These are phyloP conservation scores for Apteryx mantelli DNA, from an alignment of 2,113 vertebrate genomes.

Conservation along the genomic window DNA sequence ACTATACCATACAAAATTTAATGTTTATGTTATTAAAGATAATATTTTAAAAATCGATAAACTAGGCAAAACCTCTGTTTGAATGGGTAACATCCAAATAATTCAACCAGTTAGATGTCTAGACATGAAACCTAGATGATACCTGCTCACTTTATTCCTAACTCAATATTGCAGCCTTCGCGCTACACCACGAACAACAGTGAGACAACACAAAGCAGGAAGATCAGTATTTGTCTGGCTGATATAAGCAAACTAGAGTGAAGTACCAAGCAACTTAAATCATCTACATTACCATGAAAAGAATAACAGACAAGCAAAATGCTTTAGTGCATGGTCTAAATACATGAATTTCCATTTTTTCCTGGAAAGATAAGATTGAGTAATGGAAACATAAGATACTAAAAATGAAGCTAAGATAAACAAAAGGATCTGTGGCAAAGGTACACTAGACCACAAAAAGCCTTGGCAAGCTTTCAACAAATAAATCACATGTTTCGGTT, in stretches of 20 bases:
- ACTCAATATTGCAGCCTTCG: not conserved
- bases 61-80: not conserved
- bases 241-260: not conserved
- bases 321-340: no score
- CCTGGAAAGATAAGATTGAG: not conserved
- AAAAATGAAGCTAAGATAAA: slow-evolving; percentile 23
- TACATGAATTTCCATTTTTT: not conserved
- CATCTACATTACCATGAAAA: not conserved
- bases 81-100: not conserved
- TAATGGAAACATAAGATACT: not conserved
- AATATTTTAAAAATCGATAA: not conserved
- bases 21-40: not conserved
- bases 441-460: not conserved
- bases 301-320: not conserved
- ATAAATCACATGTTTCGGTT: not conserved
- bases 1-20: not conserved
- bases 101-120: not conserved
- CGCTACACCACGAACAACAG: not conserved
- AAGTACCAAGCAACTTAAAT: not conserved
- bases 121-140: not conserved
- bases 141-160: not conserved
- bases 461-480: not conserved
- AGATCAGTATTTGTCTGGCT: not conserved
- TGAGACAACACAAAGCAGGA: not conserved
- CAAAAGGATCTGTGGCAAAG: not conserved